A percentile compares a stretch with the other conserved stretches of the same genome.
phyloP scores from a whole-genome alignment of 2,797 vertebrate genomes.

The Anguilla marmorata region DNA sequence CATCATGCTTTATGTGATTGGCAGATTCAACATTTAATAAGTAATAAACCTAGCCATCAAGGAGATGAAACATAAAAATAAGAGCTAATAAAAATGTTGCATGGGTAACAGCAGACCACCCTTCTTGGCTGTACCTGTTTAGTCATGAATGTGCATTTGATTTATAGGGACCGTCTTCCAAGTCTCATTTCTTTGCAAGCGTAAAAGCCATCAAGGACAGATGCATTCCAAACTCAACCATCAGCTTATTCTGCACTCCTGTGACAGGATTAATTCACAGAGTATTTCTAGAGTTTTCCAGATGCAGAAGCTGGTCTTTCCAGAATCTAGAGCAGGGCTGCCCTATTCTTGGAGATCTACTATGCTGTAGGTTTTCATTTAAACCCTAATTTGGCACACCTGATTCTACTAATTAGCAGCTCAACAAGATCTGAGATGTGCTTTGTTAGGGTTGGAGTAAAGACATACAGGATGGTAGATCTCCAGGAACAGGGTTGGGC shows the following conservation, averaged over 20 bases:
- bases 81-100: constrained; percentile 26
- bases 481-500: too few relatives aligned
- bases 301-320: background rate
- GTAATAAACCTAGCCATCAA: constrained; percentile 1
- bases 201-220: constrained; percentile 37
- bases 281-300: constrained; percentile 21
- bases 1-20: constrained; percentile 16
- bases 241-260: constrained; percentile 22
- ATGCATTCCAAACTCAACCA: constrained; percentile 31
- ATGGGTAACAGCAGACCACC: background rate
- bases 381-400: too few relatives aligned
- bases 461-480: too few relatives aligned
- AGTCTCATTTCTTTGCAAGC: constrained; percentile 45
- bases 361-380: too few relatives aligned
- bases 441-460: too few relatives aligned
- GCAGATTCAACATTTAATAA: constrained; percentile 35
- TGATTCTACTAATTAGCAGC: too few relatives aligned
- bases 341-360: background rate
- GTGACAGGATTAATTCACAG: constrained; percentile 29
- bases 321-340: background rate
- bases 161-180: constrained; percentile 45
- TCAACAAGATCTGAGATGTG: too few relatives aligned
- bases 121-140: background rate
- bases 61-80: constrained; percentile 6
- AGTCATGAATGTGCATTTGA: constrained; percentile 45